Evolutionary conservation across 1,140 invertebrate genomes (phyloP).

Genomic region (Musca vetustissima): DNA sequence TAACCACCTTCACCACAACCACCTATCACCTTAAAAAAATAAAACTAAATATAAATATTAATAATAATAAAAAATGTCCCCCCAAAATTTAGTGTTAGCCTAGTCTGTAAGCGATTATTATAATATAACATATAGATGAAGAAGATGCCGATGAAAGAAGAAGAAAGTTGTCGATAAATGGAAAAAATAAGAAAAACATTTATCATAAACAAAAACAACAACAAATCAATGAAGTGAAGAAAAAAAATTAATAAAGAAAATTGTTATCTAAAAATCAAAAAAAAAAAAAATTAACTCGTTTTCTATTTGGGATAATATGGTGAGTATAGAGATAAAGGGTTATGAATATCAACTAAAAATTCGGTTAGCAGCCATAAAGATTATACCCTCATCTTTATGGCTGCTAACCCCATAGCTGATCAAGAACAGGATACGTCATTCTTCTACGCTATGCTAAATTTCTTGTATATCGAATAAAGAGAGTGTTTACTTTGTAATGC

Average conservation of each 20-base stretch:
- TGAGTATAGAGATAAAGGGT: too few species aligned
- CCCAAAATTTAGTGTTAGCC: conserved; percentile 27
- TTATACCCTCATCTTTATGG: too few species aligned
- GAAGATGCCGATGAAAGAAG: too few species aligned
- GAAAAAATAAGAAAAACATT: conserved; percentile 18
- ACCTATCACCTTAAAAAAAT: conserved; percentile 2
- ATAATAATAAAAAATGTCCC: conserved; percentile 12
- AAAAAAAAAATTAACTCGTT: neutral
- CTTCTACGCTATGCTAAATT: too few species aligned
- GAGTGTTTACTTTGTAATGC: too few species aligned
- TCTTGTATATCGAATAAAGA: too few species aligned
- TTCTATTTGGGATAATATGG: too few species aligned
- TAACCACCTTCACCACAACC: neutral
- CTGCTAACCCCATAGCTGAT: too few species aligned
- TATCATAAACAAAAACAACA: conserved; percentile 19
- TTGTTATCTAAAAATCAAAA: conserved; percentile 29
- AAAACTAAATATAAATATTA: conserved; percentile 16
- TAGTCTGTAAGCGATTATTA: conserved; percentile 28
- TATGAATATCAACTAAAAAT: too few species aligned
- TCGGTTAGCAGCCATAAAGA: too few species aligned
- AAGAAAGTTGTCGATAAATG: too few species aligned
- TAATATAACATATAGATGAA: neutral
- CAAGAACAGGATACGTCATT: too few species aligned
- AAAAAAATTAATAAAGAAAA: conserved; percentile 26
- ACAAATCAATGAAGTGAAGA: conserved; percentile 5